phyloP scores from a whole-genome alignment of 2,797 vertebrate species.

The Molossus molossus region DNA sequence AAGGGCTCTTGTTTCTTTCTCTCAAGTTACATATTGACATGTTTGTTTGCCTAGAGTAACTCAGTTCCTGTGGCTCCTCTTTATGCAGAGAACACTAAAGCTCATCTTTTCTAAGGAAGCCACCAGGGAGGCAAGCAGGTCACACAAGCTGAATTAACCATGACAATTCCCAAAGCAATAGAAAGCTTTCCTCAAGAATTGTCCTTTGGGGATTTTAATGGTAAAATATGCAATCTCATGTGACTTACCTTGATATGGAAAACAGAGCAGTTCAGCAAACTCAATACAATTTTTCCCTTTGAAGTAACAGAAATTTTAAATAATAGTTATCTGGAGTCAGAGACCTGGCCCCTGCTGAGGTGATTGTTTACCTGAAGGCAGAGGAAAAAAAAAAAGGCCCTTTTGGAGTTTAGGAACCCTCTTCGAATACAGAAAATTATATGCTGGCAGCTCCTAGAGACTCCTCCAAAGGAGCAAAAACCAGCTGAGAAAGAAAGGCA shows the following conservation, averaged over 20 bases:
- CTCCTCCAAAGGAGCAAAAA: neutral
- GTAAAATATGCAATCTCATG: neutral
- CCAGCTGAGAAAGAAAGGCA: slow-evolving; percentile 12
- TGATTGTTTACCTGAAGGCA: slow-evolving; percentile 37
- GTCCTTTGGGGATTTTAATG: neutral
- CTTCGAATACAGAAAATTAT: slow-evolving; percentile 52
- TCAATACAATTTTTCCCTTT: neutral
- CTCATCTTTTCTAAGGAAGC: neutral
- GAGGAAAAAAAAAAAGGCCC: neutral
- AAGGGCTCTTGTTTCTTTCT: neutral
- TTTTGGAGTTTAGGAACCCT: neutral
- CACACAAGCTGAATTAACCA: slow-evolving; percentile 1
- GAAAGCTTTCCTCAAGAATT: slow-evolving; percentile 14
- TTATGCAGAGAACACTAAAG: neutral
- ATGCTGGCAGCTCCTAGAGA: neutral
- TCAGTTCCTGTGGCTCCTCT: neutral
- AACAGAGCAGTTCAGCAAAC: slow-evolving; percentile 3
- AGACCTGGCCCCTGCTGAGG: neutral
- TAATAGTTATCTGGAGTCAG: slow-evolving; percentile 31
- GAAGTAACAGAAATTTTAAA: slow-evolving; percentile 67
- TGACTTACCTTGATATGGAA: slow-evolving; percentile 40
- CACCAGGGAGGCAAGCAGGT: neutral
- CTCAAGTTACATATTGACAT: neutral
- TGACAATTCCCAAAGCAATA: neutral
- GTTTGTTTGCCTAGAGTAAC: slow-evolving; percentile 21